A percentile compares a stretch with the other conserved stretches of the same genome.
Conservation (phyloP, 2,113 vertebrate species). For the Eurystomus gularis region DNA sequence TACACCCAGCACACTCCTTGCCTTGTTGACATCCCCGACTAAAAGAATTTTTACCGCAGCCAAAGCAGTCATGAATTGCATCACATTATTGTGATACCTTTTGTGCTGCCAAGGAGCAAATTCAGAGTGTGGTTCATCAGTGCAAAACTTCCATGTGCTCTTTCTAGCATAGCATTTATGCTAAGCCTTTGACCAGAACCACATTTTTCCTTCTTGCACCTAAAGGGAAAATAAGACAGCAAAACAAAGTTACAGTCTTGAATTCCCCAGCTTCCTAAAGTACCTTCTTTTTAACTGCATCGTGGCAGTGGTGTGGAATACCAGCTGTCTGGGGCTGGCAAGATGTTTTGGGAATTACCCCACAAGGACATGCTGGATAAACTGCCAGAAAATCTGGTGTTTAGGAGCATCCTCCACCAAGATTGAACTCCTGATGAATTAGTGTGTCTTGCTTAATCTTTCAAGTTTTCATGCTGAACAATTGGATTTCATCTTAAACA, state of each 20-base stretch:
- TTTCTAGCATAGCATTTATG: accelerated
- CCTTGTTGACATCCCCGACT: background rate
- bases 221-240: background rate
- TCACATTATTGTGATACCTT: accelerated
- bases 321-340: background rate
- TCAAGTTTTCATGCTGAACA: accelerated
- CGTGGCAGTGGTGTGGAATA: background rate
- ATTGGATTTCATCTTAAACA: background rate
- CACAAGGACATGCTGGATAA: background rate
- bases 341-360: background rate
- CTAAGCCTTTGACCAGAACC: background rate
- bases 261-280: background rate
- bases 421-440: background rate
- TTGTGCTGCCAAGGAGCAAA: background rate
- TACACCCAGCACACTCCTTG: background rate
- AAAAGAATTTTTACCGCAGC: background rate
- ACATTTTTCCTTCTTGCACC: background rate
- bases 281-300: background rate
- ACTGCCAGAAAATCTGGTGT: background rate
- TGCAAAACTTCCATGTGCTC: background rate
- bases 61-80: background rate
- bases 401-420: background rate
- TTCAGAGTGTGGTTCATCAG: background rate
- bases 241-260: background rate
- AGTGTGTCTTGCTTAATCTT: background rate